phyloP scores from a whole-genome alignment of 2,797 vertebrate species.

The Eutrigla gurnardus region DNA sequence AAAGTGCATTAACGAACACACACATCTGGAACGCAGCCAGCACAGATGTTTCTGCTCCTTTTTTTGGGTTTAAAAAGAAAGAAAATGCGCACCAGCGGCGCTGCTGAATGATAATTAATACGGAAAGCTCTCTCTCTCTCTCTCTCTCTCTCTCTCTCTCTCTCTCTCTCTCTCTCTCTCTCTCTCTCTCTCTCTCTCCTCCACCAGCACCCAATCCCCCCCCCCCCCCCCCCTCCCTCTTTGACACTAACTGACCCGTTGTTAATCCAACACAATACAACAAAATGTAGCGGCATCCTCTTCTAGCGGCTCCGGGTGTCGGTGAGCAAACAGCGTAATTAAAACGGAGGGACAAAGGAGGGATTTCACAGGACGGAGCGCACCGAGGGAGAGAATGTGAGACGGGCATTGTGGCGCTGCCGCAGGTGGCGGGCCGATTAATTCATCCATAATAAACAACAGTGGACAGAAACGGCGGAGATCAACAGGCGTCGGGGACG shows the following conservation, averaged over 20 bases:
- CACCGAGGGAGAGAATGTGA: constrained; percentile 46
- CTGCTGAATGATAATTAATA: constrained; percentile 63
- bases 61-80: constrained; percentile 16
- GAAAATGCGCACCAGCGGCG: constrained; percentile 43
- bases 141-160: constrained; percentile 43
- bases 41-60: constrained; percentile 14
- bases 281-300: constrained; percentile 76
- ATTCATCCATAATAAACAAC: constrained; percentile 55
- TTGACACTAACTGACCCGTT: constrained; percentile 79
- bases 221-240: constrained; percentile 67
- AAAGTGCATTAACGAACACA: neutral
- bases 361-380: constrained; percentile 50
- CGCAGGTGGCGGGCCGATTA: constrained; percentile 66
- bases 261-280: constrained; percentile 79
- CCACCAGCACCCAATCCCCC: constrained; percentile 65
- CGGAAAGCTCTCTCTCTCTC: constrained; percentile 44
- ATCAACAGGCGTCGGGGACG: constrained; percentile 20
- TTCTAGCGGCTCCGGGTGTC: constrained; percentile 73
- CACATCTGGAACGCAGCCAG: neutral
- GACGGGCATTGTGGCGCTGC: constrained; percentile 28
- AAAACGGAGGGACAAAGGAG: constrained; percentile 71
- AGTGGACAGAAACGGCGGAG: neutral
- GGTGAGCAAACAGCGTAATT: constrained; percentile 79
- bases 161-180: constrained; percentile 36
- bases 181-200: constrained; percentile 48